A percentile compares a stretch with the other conserved stretches of the same genome.
phyloP scores from a whole-genome alignment of 2,113 vertebrate genomes.

The Onychorhynchus coronatus region DNA sequence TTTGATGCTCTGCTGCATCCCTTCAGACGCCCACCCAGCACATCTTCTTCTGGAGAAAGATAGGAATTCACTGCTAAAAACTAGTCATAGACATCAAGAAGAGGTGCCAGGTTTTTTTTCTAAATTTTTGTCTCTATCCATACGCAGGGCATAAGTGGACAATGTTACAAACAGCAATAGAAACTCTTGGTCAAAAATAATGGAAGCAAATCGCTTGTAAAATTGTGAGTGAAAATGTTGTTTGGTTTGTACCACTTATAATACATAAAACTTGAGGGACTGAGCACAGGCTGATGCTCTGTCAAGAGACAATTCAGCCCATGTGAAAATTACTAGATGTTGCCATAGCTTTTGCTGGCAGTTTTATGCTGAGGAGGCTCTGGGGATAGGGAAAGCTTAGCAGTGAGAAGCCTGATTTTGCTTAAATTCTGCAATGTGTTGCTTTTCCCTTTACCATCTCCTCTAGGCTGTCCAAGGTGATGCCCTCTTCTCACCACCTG shows the following conservation, averaged over 20 bases:
- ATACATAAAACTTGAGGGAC: background rate
- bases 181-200: background rate
- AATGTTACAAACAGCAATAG: background rate
- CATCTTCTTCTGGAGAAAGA: background rate
- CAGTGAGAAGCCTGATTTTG: background rate
- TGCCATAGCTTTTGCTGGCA: background rate
- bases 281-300: background rate
- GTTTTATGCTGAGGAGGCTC: background rate
- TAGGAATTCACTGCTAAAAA: background rate
- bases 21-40: background rate
- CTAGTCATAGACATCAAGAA: background rate
- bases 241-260: background rate
- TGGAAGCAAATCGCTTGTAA: background rate
- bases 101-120: background rate
- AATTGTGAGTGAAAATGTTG: background rate
- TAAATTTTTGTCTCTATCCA: background rate
- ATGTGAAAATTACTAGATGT: background rate
- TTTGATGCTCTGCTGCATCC: background rate
- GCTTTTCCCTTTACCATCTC: background rate
- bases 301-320: background rate
- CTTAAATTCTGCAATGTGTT: background rate
- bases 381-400: background rate
- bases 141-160: background rate
- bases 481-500: background rate
- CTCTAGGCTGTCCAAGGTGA: constrained; percentile 20